Evolutionary conservation across 2,888 invertebrate species (phyloP).

Genomic region (Aricia artaxerxes): DNA sequence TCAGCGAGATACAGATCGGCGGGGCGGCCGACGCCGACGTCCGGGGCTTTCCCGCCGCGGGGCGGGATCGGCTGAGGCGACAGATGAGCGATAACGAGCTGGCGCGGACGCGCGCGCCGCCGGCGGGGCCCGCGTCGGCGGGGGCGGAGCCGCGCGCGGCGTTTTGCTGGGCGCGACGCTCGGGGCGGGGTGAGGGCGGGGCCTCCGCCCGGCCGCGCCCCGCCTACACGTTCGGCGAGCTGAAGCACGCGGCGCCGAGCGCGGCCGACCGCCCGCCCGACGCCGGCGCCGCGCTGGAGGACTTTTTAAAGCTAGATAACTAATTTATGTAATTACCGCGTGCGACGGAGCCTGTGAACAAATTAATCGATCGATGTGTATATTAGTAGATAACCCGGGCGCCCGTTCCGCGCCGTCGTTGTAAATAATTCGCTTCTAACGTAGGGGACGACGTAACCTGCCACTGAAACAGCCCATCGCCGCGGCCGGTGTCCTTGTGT

Average conservation of each 20-base stretch:
- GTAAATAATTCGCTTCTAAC: constrained; percentile 78
- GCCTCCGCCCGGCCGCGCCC: constrained; percentile 63
- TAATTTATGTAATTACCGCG: constrained; percentile 47
- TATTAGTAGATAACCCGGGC: constrained; percentile 60
- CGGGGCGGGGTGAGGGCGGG: constrained; percentile 46
- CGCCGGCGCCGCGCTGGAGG: constrained; percentile 62
- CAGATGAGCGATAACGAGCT: constrained; percentile 72
- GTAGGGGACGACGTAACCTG: constrained; percentile 65
- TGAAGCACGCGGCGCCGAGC: constrained; percentile 70
- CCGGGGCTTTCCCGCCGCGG: constrained; percentile 65
- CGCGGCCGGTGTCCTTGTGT: constrained; percentile 41
- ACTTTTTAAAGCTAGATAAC: constrained; percentile 68
- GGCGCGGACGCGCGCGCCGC: constrained; percentile 59
- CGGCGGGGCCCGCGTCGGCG: constrained; percentile 76
- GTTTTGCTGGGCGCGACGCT: constrained; percentile 71
- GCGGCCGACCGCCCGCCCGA: constrained; percentile 52
- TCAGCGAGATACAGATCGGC: constrained; percentile 63
- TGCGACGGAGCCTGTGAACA: constrained; percentile 52
- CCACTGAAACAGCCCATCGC: constrained; percentile 78
- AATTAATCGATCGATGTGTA: constrained; percentile 60
- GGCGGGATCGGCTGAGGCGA: constrained; percentile 66
- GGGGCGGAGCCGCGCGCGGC: constrained; percentile 68
- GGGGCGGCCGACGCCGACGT: constrained; percentile 47
- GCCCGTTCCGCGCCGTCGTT: constrained; percentile 56
- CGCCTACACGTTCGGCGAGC: constrained; percentile 72